Evolutionary conservation across 1,140 invertebrate genomes (phyloP), one percentile per base, ranked within the genome.

Genomic region (Drosophila teissieri): DNA sequence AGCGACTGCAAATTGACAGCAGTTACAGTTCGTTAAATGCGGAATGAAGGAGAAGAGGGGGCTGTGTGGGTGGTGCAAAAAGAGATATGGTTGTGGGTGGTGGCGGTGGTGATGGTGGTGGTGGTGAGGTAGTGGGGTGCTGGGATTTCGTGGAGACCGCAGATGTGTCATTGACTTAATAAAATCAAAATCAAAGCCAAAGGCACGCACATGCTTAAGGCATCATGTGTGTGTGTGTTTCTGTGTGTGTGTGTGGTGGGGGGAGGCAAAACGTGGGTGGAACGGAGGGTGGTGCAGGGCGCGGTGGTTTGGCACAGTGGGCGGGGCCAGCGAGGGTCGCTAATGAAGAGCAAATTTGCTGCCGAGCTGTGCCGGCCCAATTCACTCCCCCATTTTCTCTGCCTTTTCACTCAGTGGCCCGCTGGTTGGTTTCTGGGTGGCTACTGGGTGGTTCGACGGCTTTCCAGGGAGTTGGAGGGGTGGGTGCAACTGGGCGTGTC

Each of bases 141-240:
- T 39, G 55, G 58, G 44, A 72, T 44, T 73, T 56, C 49, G 60
- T 60, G 69, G 53, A 89, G 80, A 80, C 84, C 84, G 78, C 84
- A 89, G 84, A 89, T 89, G 84, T 89, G 84, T 89, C 84, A 89
- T 89, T 89, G 84, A 89, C 84, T 89, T 89, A 89, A 89, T 89
- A 89, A 89, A 89, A 89, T 89, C 84, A 89, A 89, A 89, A 89
- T 89, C 84, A 89, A 90, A 89, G 84, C 79, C 83, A 83, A 83
- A 89, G 80, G 84, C 84, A 88, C 79, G 83, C 78, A 83, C 84
- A 89, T 69, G 82, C 82, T 78, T 45, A 57, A 61, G 77, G 81
- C 77, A 48, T 49, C n/a, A 37, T 17, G 42, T 31, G 36, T 31
- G 27, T 34, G 24, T 49, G 24, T 15, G 46, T n/a, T 2, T 27